Percentiles rank a stretch among this genome's conserved stretches.
Conservation (phyloP, 2,888 invertebrate species). For the Protonemura montana region DNA sequence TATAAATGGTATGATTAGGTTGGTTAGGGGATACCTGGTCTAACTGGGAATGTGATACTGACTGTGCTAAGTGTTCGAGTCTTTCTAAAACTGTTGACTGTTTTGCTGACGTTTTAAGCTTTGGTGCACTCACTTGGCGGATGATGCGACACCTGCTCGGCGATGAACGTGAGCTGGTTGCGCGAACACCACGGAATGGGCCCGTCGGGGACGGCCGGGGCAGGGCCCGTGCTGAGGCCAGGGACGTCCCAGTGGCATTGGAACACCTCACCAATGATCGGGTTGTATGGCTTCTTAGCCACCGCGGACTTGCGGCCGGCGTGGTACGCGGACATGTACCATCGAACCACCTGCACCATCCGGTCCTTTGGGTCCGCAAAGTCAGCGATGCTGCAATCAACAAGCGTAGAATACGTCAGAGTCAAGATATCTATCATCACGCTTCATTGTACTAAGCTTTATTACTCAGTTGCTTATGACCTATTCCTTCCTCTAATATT, state of each 20-base stretch:
- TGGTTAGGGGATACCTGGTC: too few relatives aligned
- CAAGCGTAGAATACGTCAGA: not conserved
- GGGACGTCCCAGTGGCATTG: conserved; percentile 84
- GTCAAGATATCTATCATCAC: not conserved
- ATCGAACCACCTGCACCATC: conserved; percentile 92
- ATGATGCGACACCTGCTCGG: conserved; percentile 99
- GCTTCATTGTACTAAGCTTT: too few relatives aligned
- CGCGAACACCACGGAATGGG: conserved; percentile 91
- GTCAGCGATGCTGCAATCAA: conserved; percentile 81
- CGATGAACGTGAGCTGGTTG: conserved; percentile 90
- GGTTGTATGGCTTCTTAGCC: conserved; percentile 99
- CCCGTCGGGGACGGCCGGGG: conserved; percentile 70
- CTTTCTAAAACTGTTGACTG: too few relatives aligned
- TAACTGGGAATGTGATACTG: too few relatives aligned
- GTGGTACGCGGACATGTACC: conserved; percentile 99
- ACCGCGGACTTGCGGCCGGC: conserved; percentile 96
- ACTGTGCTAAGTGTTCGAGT: too few relatives aligned
- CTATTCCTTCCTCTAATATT: too few relatives aligned
- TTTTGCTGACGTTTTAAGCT: not conserved
- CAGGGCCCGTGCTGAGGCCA: conserved; percentile 48
- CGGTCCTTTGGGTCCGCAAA: conserved; percentile 84
- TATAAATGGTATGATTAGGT: too few relatives aligned
- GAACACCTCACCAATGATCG: conserved; percentile 96
- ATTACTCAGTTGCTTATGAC: too few relatives aligned
- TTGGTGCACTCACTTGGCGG: conserved; percentile 79